These are phyloP conservation scores for Lichenostomus cassidix DNA, from an alignment of 2,113 vertebrate species.

Conservation along the genomic window DNA sequence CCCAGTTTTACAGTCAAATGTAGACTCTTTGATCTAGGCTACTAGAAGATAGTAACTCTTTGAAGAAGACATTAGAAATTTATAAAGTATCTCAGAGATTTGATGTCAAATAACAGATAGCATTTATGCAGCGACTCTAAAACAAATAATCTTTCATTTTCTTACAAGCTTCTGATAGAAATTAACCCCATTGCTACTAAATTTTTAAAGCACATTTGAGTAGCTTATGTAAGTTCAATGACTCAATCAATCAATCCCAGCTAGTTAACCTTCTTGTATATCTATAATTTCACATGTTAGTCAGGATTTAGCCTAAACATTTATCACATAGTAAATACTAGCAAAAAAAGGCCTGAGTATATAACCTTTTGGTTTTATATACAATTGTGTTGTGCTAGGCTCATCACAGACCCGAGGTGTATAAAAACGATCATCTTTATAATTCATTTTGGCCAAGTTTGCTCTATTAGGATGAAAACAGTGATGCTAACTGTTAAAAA, in stretches of 20 bases:
- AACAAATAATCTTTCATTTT: neutral
- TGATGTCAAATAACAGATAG: neutral
- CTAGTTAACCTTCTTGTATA: neutral
- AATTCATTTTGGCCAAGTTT: neutral
- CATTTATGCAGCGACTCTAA: neutral
- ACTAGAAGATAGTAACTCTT: neutral
- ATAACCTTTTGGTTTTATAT: neutral
- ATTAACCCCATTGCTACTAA: neutral
- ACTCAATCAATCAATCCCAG: neutral
- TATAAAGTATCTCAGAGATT: neutral
- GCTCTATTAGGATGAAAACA: neutral
- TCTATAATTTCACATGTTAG: neutral
- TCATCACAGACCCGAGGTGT: fast-evolving
- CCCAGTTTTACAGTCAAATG: neutral
- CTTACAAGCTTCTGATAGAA: neutral
- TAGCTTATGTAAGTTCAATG: neutral
- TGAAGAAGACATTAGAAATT: neutral
- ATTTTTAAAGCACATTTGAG: neutral
- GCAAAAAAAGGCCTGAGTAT: neutral
- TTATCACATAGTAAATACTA: neutral
- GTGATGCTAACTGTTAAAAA: neutral
- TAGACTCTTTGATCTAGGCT: neutral
- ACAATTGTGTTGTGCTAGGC: neutral
- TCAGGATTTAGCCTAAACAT: neutral
- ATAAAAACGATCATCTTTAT: neutral